Base-by-base conservation (phyloP, 2,113 vertebrate genomes). In the Chunga burmeisteri region DNA sequence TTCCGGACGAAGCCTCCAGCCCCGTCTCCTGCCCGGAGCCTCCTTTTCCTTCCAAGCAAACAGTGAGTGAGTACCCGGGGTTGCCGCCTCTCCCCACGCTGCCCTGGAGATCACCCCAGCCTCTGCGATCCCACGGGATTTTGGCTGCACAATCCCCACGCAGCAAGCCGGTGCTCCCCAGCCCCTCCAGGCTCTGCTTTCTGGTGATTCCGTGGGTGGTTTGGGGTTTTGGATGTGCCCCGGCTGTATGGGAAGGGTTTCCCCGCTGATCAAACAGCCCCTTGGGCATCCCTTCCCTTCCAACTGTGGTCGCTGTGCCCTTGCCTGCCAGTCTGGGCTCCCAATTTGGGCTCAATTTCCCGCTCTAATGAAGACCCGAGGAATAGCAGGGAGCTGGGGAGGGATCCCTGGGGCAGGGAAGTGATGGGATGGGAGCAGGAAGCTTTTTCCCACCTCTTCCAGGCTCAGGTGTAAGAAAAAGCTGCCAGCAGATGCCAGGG, bases 41-140 rank as follows among this genome's bases (percentile, higher is more conserved):
- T 47, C 34, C 47, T 13, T 91, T 46, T 71, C 53, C 3, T 59
- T 89, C 70, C 1, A 32, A 58, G 40, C 67, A 15, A 36, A 3
- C 81, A 16, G 42, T 77, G 92, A 83, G 94, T 93, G 65, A 94
- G 71, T 67, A 14, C 61, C 13, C 1, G 3, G 73, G 6, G 23
- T 38, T n/a, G 63, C 87, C 5, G 1, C 50, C 77, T 21, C n/a
- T 36, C 52, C 59, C 68, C 77, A 8, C 50, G 0, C 58, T 13
- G n/a, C 77, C 67, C 56, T 9, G 42, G 19, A 49, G n/a, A 6
- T 25, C 4, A 0, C 58, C 2, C 1, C 30, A 18, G 49, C 23
- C 46, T 32, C 47, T 5, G 3, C 5, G 5, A 16, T 7, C 46
- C 66, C n/a, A 0, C 0, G 4, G 92, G 27, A 17, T 74, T 52